phyloP scores from a whole-genome alignment of 1,140 invertebrate species.

The Lysiphlebus fabarum region DNA sequence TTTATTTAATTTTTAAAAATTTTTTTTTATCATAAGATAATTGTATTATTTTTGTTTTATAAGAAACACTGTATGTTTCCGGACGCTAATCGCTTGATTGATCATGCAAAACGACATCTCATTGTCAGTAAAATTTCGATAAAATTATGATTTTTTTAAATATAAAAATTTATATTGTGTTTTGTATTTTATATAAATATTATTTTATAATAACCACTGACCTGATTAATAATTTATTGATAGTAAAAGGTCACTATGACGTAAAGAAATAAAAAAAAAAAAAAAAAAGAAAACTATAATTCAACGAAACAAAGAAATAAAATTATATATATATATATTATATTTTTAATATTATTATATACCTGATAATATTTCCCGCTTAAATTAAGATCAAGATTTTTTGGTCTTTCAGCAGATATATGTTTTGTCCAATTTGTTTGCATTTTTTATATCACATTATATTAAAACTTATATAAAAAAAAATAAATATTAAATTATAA shows the following conservation, averaged over 20 bases:
- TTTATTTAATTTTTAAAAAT: too few species aligned
- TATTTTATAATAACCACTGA: too few species aligned
- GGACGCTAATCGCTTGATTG: constrained; percentile 12
- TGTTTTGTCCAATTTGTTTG: constrained; percentile 12
- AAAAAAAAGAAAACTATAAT: too few species aligned
- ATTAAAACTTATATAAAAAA: background rate
- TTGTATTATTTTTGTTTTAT: too few species aligned
- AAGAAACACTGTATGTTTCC: too few species aligned
- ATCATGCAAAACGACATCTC: constrained; percentile 15
- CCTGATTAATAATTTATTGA: too few species aligned
- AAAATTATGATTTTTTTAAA: background rate
- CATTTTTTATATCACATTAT: constrained; percentile 1
- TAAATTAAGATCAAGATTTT: constrained; percentile 18
- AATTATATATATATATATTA: too few species aligned
- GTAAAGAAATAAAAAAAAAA: too few species aligned
- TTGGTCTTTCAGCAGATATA: constrained; percentile 11
- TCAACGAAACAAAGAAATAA: too few species aligned
- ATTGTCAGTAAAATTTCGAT: too few species aligned
- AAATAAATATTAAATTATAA: background rate
- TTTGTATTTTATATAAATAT: background rate
- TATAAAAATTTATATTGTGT: background rate
- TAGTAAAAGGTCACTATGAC: too few species aligned
- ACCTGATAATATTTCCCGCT: constrained; percentile 18
- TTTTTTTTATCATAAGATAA: too few species aligned
- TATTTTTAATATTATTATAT: background rate